phyloP scores from a whole-genome alignment of 1,140 invertebrate genomes.

The Coelopa frigida region DNA sequence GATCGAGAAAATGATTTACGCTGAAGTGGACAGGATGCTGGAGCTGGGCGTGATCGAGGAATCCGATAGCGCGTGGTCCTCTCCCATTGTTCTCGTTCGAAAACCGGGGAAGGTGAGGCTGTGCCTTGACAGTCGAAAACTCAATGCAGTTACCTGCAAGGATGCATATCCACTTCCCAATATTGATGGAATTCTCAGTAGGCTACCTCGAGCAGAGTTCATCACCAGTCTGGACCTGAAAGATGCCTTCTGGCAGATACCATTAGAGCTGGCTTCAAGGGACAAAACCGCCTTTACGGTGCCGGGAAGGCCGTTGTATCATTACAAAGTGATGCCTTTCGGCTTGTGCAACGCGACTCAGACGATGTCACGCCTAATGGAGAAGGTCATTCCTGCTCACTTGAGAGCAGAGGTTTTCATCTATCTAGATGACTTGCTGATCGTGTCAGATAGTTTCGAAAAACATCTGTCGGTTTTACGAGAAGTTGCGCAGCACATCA shows the following conservation, averaged over 20 bases:
- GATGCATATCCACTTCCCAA: conserved; percentile 26
- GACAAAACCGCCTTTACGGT: conserved; percentile 42
- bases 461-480: conserved; percentile 4
- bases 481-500: conserved; percentile 4
- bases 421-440: conserved; percentile 13
- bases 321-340: conserved; percentile 15
- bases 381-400: conserved; percentile 37
- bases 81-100: conserved; percentile 11
- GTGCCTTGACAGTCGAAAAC: conserved; percentile 27
- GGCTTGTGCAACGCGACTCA: conserved; percentile 19
- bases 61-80: background rate
- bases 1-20: conserved; percentile 2
- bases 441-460: conserved; percentile 7
- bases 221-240: conserved; percentile 24
- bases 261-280: conserved; percentile 11
- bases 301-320: conserved; percentile 31
- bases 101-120: conserved; percentile 18
- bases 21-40: conserved; percentile 3
- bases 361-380: conserved; percentile 11
- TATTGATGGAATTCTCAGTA: conserved; percentile 31
- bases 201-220: conserved; percentile 15
- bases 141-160: conserved; percentile 24
- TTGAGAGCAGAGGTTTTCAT: conserved; percentile 17
- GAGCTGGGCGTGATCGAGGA: background rate
- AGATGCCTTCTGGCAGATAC: conserved; percentile 11